These are phyloP conservation scores for Apis laboriosa DNA, from an alignment of 1,140 invertebrate genomes.

Conservation along the genomic window DNA sequence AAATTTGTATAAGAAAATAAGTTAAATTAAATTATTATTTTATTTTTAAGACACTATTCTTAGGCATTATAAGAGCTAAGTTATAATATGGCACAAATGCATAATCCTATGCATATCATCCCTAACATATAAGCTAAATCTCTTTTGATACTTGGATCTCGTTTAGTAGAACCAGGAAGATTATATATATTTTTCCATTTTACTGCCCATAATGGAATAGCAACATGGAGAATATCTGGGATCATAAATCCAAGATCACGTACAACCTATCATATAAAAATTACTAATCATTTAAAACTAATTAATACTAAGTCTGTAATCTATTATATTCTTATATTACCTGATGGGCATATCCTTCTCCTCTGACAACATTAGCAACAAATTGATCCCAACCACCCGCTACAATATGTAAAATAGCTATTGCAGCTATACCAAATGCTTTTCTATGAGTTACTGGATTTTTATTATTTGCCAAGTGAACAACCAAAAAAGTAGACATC, in stretches of 20 bases:
- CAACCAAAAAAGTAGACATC: slow-evolving; percentile 85
- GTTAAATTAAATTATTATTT: slow-evolving; percentile 11
- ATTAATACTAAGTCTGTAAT: too few species aligned
- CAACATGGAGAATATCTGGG: slow-evolving; percentile 86
- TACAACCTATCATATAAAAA: slow-evolving; percentile 80
- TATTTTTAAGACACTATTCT: slow-evolving; percentile 43
- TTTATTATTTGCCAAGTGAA: slow-evolving; percentile 83
- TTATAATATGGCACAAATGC: slow-evolving; percentile 72
- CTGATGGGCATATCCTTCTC: slow-evolving; percentile 87
- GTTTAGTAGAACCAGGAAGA: slow-evolving; percentile 71
- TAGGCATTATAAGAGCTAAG: slow-evolving; percentile 27
- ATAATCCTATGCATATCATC: slow-evolving; percentile 74
- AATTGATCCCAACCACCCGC: slow-evolving; percentile 90
- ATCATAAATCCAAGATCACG: slow-evolving; percentile 89
- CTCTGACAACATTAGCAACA: slow-evolving; percentile 86
- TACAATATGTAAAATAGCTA: slow-evolving; percentile 87
- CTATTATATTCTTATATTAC: slow-evolving; percentile 71
- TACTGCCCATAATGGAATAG: slow-evolving; percentile 82
- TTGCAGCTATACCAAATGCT: slow-evolving; percentile 84
- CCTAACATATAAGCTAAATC: slow-evolving; percentile 76
- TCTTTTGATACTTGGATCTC: slow-evolving; percentile 71
- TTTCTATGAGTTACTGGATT: slow-evolving; percentile 84
- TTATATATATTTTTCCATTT: slow-evolving; percentile 68
- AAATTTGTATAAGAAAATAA: slow-evolving; percentile 32
- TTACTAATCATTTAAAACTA: neutral